Evolutionary conservation across 2,888 invertebrate species (phyloP).

Genomic region (Drosophila setosimentum): DNA sequence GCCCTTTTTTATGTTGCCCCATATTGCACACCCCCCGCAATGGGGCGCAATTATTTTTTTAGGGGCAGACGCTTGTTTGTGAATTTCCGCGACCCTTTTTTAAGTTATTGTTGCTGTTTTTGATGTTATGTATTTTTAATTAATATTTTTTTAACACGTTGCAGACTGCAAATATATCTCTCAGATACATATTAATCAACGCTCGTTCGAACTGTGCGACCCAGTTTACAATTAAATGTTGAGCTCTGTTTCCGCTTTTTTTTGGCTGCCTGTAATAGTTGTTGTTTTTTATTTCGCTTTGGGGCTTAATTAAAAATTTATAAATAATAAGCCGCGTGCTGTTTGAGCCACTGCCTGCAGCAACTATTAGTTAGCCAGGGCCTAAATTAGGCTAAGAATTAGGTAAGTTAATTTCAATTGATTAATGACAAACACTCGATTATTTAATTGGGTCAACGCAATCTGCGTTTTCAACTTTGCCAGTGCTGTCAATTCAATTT

Average conservation of each 20-base stretch:
- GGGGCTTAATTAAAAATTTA: conserved; percentile 69
- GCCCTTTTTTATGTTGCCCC: conserved; percentile 55
- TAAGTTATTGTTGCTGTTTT: background rate
- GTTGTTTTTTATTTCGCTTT: conserved; percentile 5
- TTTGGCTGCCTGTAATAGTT: conserved; percentile 1
- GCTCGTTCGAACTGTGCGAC: conserved; percentile 47
- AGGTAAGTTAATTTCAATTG: conserved; percentile 38
- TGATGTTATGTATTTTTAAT: conserved; percentile 67
- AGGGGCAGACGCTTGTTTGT: conserved; percentile 13
- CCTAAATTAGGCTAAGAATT: conserved; percentile 38
- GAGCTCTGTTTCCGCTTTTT: conserved; percentile 50
- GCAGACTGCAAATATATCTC: conserved; percentile 40
- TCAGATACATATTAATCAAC: conserved; percentile 51
- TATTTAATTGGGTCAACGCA: conserved; percentile 51
- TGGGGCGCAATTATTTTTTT: conserved; percentile 36
- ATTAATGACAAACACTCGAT: conserved; percentile 40
- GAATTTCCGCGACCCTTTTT: conserved; percentile 6
- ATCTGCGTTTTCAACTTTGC: conserved; percentile 13
- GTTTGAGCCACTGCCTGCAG: conserved; percentile 5
- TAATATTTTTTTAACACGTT: conserved; percentile 62
- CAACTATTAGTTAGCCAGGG: conserved; percentile 50
- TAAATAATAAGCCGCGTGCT: conserved; percentile 60
- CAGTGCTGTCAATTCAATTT: conserved; percentile 44
- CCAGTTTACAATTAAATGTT: conserved; percentile 68
- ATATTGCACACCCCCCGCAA: conserved; percentile 35